Percentiles rank a stretch among this genome's conserved stretches.
These are phyloP conservation scores for Hystrix brachyura DNA, from an alignment of 2,113 vertebrate genomes.

Conservation along the genomic window DNA sequence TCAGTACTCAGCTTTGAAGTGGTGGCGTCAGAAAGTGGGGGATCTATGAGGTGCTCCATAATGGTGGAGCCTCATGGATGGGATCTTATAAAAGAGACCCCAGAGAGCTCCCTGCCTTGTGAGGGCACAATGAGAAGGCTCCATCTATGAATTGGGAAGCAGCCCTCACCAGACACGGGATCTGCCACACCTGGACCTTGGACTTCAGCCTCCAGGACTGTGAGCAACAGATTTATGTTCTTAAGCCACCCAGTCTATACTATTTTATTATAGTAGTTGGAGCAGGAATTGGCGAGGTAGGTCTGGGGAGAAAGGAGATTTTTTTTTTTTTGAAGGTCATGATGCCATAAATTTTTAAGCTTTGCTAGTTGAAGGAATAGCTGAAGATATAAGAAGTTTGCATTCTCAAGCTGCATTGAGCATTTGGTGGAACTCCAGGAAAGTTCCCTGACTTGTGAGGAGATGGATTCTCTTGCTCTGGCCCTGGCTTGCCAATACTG, in stretches of 20 bases:
- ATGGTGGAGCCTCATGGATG: neutral
- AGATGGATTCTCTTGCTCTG: too few species aligned
- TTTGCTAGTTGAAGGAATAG: neutral
- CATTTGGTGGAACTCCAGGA: neutral
- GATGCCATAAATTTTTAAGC: rapidly evolving
- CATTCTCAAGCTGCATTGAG: rapidly evolving
- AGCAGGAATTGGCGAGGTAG: too few species aligned
- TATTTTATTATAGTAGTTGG: neutral
- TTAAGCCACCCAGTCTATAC: neutral
- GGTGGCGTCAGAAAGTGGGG: neutral
- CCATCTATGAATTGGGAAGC: neutral
- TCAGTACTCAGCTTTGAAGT: neutral
- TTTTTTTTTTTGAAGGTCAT: neutral
- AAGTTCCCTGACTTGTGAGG: neutral
- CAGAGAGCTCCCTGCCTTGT: neutral
- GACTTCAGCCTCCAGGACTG: neutral
- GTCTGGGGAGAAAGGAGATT: neutral
- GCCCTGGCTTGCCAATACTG: neutral
- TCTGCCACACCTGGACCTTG: neutral
- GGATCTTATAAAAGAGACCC: neutral
- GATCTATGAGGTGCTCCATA: neutral
- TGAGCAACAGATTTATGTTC: neutral
- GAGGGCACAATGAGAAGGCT: neutral
- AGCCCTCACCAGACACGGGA: neutral
- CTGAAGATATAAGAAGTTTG: neutral